Base-by-base conservation (phyloP, 2,113 vertebrate genomes). In the Sakesphorus luctuosus region DNA sequence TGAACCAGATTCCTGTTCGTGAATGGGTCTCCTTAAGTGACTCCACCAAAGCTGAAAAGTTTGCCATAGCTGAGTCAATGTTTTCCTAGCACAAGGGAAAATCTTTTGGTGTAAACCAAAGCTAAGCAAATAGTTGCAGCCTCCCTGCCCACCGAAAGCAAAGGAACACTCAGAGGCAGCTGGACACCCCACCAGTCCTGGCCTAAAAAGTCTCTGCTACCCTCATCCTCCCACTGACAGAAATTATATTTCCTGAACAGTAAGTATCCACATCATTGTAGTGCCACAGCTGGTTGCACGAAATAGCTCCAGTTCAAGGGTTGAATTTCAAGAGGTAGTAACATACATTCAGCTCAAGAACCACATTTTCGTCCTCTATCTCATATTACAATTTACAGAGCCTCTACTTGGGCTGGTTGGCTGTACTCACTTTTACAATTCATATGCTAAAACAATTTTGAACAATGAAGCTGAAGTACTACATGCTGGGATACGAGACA, bases 211-310 rank as follows among this genome's bases (percentile, higher is more conserved):
- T 43, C 56, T 73, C 20, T 53, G 40, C 36, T 67, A 59, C 28
- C 20, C 24, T 75, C 69, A 67, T 44, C 18, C 29, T 84, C 52
- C 24, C 49, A 52, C 11, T 38, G 52, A 47, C 52, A 82, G 52
- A 68, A 89, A 63, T 31, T 7, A 21, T 3, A 3, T 59, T 71
- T 72, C 74, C 8, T 0, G 0, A 81, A 77, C 4, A 52, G 8
- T 17, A 61, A 52, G 8, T 17, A 61, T 25, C 35, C 66, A 52
- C 0, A 0, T 40, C n/a, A 49, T 6, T 65, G 31, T 71, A 56
- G 33, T 31, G 47, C 62, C 68, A 67, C 89, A 88, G n/a, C 19
- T 9, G 5, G 46, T 16, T 83, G 18, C 59, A 55, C 5, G 16
- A 84, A 91, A 87, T 1, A 86, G 33, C 13, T 74, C 33, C 69